Base-by-base conservation (phyloP, 2,797 vertebrate genomes). In the Myotis planiceps region DNA sequence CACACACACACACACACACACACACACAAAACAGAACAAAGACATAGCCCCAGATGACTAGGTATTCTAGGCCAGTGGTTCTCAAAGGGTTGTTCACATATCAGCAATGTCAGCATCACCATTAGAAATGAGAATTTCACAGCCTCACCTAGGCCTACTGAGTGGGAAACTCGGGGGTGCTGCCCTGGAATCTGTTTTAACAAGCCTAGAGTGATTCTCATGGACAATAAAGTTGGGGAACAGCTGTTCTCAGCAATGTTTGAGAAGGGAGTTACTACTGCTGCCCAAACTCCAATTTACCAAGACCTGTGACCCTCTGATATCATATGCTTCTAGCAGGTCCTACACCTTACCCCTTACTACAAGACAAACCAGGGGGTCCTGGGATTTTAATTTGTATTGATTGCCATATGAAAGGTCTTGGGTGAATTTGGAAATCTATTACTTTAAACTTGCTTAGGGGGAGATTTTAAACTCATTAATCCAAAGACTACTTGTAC, bases 251-350 rank as follows among this genome's bases (percentile, higher is more conserved):
- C 6, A 53, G 47, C 12, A 34, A 6, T 6, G 8, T 14, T 13
- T 51, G 18, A 63, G 53, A 47, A 81, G 39, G 47, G n/a, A 79
- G 27, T 19, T 49, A 6, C 32, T 15, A 1, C 5, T 12, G 9
- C 29, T 3, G 29, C 84, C 23, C 27, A 65, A 49, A 34, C 10
- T 3, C 2, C 21, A 27, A 1, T 14, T 13, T 14, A 32, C 25
- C n/a, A 47, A 47, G n/a, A 15, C 32, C 4, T 1, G 1, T 2
- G 37, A 1, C 16, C 15, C 23, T 72, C 14, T 29, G 34, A 49
- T 51, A 18, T 0, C 9, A 21, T 0, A 13, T 0, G 13, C n/a
- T 18, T 3, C 10, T 2, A 29, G 53, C 10, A 13, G 32, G 10
- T 58, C 8, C 9, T 8, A 5, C 13, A 71, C 16, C 12, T 25